phyloP scores from a whole-genome alignment of 2,797 vertebrate genomes.

The Coilia nasus region DNA sequence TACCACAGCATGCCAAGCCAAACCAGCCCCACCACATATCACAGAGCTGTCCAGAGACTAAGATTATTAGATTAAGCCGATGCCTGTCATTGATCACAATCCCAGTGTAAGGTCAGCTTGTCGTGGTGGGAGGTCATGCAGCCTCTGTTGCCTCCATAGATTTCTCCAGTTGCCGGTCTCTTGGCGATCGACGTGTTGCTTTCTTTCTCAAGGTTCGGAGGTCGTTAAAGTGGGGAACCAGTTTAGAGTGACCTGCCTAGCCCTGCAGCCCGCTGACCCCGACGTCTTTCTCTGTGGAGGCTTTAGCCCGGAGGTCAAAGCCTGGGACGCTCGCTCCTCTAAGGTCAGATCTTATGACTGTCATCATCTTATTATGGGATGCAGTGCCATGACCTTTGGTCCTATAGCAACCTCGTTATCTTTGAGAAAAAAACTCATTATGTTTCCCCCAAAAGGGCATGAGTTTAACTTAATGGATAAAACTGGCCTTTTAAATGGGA shows the following conservation, averaged over 20 bases:
- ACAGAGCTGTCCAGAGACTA: not conserved
- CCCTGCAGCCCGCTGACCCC: slow-evolving; percentile 80
- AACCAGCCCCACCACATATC: not conserved
- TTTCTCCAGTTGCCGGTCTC: not conserved
- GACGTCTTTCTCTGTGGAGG: slow-evolving; percentile 89
- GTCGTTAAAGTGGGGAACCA: slow-evolving; percentile 78
- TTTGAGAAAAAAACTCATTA: not conserved
- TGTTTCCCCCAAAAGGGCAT: not conserved
- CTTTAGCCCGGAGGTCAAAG: slow-evolving; percentile 87
- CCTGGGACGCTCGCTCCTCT: slow-evolving; percentile 88
- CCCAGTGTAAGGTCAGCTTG: not conserved
- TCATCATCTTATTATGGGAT: not conserved
- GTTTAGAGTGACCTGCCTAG: slow-evolving; percentile 84
- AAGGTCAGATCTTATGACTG: slow-evolving; percentile 73
- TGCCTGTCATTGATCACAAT: not conserved
- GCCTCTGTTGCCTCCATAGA: not conserved
- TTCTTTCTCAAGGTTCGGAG: slow-evolving; percentile 76
- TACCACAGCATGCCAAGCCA: not conserved
- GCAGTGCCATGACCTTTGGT: not conserved
- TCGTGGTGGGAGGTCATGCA: not conserved
- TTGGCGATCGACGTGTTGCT: not conserved
- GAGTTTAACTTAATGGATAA: not conserved
- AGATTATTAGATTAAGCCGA: not conserved
- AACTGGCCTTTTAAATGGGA: not conserved
- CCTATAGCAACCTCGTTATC: not conserved